phyloP scores from a whole-genome alignment of 1,140 invertebrate genomes.

The Papilio dardanus region DNA sequence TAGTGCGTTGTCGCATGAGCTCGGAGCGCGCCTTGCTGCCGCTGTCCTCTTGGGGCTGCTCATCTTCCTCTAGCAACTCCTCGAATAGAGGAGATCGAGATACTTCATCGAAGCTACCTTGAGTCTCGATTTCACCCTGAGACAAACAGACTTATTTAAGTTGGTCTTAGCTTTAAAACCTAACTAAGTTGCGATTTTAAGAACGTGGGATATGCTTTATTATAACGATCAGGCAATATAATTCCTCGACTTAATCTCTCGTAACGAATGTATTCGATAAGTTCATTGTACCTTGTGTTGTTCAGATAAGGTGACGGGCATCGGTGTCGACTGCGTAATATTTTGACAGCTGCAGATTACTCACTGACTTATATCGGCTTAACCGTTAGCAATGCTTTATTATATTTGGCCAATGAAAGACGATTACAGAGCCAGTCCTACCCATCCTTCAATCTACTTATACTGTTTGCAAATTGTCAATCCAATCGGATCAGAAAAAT shows the following conservation, averaged over 20 bases:
- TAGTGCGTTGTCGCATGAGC: slow-evolving; percentile 57
- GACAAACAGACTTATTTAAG: not conserved
- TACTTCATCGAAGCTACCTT: slow-evolving; percentile 85
- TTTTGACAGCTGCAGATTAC: slow-evolving; percentile 14
- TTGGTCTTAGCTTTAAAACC: not conserved
- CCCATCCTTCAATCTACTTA: not conserved
- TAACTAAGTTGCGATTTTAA: not conserved
- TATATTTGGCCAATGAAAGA: not conserved
- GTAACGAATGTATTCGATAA: not conserved
- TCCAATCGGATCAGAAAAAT: not conserved
- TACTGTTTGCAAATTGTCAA: not conserved
- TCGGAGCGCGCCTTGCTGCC: slow-evolving; percentile 4
- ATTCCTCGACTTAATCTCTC: not conserved
- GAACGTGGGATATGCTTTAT: not conserved
- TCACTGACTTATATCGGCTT: not conserved
- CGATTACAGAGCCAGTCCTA: not conserved
- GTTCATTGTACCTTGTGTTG: not conserved
- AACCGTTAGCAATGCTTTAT: not conserved
- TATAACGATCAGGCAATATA: not conserved
- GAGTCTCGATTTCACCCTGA: slow-evolving; percentile 86
- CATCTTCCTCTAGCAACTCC: slow-evolving; percentile 74
- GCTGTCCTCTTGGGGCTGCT: slow-evolving; percentile 48
- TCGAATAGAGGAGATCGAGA: slow-evolving; percentile 71
- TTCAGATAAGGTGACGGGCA: not conserved
- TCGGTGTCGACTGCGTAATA: not conserved